Conservation (phyloP, 2,797 vertebrate genomes). For the Rhinella marina region DNA sequence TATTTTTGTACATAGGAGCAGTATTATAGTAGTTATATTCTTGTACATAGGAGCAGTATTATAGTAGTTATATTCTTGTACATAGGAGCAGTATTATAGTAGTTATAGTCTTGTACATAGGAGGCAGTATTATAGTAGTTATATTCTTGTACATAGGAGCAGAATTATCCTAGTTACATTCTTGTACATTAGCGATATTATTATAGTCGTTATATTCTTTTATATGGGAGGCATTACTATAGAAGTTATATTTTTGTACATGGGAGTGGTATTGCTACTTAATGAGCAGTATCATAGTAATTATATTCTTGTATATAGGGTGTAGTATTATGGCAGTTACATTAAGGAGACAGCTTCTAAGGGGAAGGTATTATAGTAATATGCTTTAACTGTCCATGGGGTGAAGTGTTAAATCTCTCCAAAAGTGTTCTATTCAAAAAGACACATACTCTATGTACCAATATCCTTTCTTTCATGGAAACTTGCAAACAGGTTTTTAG, state of each 20-base stretch:
- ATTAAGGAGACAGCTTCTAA: not conserved
- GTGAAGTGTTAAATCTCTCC: not conserved
- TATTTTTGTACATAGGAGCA: not conserved
- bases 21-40: not conserved
- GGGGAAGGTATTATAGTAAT: not conserved
- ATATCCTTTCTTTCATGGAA: not conserved
- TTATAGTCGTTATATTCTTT: no score
- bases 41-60: constrained; percentile 1
- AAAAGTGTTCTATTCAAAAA: no score
- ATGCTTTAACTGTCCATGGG: not conserved
- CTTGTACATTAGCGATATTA: not conserved
- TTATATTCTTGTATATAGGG: not conserved
- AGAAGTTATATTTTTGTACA: no score
- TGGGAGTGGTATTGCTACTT: no score
- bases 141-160: not conserved
- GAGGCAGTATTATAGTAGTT: not conserved
- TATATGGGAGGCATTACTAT: no score
- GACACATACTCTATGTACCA: not conserved
- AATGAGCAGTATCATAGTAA: no score
- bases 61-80: constrained; percentile 3
- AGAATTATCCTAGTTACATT: not conserved
- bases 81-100: not conserved
- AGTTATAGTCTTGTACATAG: not conserved
- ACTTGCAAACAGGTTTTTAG: constrained; percentile 2
- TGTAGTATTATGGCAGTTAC: no score